These are phyloP conservation scores for Herpetotheres cachinnans DNA, from an alignment of 2,113 vertebrate species.

Conservation along the genomic window DNA sequence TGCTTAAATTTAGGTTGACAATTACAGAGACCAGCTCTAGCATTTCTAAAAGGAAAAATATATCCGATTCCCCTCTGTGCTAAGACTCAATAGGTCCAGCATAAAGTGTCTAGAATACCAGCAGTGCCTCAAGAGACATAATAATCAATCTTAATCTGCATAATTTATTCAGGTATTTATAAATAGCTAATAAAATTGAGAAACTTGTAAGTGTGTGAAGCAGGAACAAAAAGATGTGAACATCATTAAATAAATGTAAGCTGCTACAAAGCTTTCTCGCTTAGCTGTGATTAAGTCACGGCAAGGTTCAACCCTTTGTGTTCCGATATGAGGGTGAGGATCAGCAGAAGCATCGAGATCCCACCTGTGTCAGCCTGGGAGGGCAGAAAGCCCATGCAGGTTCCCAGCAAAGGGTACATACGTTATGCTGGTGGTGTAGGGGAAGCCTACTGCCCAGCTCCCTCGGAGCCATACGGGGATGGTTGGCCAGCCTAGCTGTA, in stretches of 20 bases:
- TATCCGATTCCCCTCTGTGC: background rate
- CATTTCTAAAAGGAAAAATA: background rate
- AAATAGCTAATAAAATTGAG: background rate
- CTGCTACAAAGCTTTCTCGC: background rate
- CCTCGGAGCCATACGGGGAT: rapidly evolving
- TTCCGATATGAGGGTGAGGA: rapidly evolving
- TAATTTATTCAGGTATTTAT: background rate
- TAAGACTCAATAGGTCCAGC: background rate
- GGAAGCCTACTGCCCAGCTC: background rate
- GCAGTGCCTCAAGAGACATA: background rate
- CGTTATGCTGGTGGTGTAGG: background rate
- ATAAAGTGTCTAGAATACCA: background rate
- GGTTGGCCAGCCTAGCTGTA: background rate
- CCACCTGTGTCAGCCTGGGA: background rate
- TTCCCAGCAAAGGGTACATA: background rate
- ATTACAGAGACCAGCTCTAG: background rate
- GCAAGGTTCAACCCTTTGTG: background rate
- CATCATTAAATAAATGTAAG: background rate
- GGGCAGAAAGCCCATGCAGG: rapidly evolving
- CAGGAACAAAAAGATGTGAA: background rate
- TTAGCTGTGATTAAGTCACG: background rate
- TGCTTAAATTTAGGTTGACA: background rate
- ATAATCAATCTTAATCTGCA: background rate
- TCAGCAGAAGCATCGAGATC: background rate
- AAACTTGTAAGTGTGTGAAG: background rate